phyloP scores from a whole-genome alignment of 2,797 vertebrate genomes.

The Arnoldichthys spilopterus region DNA sequence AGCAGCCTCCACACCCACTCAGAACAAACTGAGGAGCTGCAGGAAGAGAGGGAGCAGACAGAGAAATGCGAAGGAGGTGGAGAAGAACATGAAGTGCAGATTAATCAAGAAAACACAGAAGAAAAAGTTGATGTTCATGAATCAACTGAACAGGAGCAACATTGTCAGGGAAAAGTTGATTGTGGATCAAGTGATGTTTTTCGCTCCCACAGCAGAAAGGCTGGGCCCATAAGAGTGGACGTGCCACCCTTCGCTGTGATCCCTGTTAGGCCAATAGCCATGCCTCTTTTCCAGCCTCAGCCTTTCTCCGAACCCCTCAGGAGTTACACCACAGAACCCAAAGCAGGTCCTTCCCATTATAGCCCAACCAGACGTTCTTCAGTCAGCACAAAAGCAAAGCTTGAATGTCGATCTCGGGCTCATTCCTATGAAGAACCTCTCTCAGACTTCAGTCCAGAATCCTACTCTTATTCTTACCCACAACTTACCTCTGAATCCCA shows the following conservation, averaged over 20 bases:
- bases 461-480: conserved; percentile 46
- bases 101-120: conserved; percentile 59
- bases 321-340: conserved; percentile 67
- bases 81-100: conserved; percentile 40
- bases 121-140: conserved; percentile 39
- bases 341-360: conserved; percentile 55
- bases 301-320: conserved; percentile 60
- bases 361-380: neutral
- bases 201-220: conserved; percentile 74
- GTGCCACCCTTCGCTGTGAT: conserved; percentile 76
- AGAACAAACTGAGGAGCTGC: conserved; percentile 53
- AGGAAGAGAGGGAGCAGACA: conserved; percentile 38
- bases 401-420: conserved; percentile 50
- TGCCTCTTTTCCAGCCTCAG: conserved; percentile 64
- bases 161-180: neutral
- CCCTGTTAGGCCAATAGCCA: conserved; percentile 69
- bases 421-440: conserved; percentile 63
- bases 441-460: conserved; percentile 45
- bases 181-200: conserved; percentile 60
- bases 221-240: conserved; percentile 75
- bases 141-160: conserved; percentile 10
- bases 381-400: conserved; percentile 16
- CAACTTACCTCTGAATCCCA: conserved; percentile 63
- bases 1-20: conserved; percentile 27
- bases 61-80: conserved; percentile 32